Conservation (phyloP, 2,113 vertebrate genomes). For the Clarias batrachus region DNA sequence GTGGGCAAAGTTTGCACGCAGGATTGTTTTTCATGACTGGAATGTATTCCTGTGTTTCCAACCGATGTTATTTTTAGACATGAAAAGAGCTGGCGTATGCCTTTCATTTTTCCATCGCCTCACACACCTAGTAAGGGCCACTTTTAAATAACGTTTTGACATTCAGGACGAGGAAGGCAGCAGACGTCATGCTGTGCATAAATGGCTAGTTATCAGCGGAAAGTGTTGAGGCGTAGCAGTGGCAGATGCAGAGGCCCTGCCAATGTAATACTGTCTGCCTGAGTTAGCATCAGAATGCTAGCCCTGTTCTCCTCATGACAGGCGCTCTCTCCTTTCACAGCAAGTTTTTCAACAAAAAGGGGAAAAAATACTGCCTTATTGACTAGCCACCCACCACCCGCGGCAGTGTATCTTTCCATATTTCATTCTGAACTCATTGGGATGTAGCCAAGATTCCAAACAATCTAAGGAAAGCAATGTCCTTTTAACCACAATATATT, state of each 20-base stretch:
- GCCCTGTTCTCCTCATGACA: neutral
- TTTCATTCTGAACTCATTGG: neutral
- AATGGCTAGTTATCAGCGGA: conserved; percentile 45
- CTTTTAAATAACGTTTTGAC: conserved; percentile 45
- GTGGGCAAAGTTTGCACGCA: neutral
- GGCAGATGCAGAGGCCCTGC: conserved; percentile 26
- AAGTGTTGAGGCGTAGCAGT: conserved; percentile 41
- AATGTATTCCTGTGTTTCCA: neutral
- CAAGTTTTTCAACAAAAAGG: neutral
- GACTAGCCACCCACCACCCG: neutral
- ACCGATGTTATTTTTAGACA: conserved; percentile 19
- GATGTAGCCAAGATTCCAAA: neutral
- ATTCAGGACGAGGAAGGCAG: conserved; percentile 37
- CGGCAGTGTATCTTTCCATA: neutral
- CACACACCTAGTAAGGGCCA: neutral
- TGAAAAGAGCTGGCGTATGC: conserved; percentile 11
- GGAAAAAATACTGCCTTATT: neutral
- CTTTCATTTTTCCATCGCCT: conserved; percentile 33
- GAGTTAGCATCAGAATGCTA: conserved; percentile 18
- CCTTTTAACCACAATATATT: conserved; percentile 25
- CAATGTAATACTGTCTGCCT: conserved; percentile 28
- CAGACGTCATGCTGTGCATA: conserved; percentile 51
- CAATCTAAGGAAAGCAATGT: neutral
- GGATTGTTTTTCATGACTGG: conserved; percentile 16
- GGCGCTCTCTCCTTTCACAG: neutral